A percentile compares a stretch with the other conserved stretches of the same genome.
These are phyloP conservation scores for Malurus melanocephalus DNA, from an alignment of 2,113 vertebrate genomes.

Conservation along the genomic window DNA sequence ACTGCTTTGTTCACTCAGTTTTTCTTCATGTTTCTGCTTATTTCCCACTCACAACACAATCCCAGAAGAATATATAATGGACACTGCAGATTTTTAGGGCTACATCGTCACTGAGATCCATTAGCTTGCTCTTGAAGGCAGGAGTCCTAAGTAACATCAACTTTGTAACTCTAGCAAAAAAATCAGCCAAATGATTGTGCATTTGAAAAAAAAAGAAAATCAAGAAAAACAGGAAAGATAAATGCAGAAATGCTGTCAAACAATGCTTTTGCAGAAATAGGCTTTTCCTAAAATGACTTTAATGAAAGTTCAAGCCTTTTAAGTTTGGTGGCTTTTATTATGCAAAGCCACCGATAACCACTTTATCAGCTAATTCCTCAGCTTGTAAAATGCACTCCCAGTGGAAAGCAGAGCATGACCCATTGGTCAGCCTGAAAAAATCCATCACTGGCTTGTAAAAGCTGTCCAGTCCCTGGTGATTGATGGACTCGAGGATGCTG, in stretches of 20 bases:
- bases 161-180: background rate
- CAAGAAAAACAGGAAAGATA: background rate
- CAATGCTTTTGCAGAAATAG: background rate
- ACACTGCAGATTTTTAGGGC: background rate
- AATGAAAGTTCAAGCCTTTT: background rate
- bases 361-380: background rate
- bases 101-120: background rate
- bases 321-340: background rate
- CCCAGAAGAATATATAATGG: background rate
- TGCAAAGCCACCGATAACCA: background rate
- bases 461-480: background rate
- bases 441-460: constrained; percentile 33
- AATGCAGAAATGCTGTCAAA: background rate
- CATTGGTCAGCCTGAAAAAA: constrained; percentile 25
- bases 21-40: background rate
- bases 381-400: background rate
- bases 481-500: background rate
- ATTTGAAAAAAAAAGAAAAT: background rate
- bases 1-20: background rate
- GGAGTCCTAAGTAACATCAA: background rate
- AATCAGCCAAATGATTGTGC: background rate
- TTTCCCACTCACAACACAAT: background rate
- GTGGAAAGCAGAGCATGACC: background rate
- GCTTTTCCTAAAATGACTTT: background rate
- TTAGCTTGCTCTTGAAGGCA: background rate